Evolutionary conservation across 2,888 invertebrate genomes (phyloP).

Genomic region (Drosophila dives): DNA sequence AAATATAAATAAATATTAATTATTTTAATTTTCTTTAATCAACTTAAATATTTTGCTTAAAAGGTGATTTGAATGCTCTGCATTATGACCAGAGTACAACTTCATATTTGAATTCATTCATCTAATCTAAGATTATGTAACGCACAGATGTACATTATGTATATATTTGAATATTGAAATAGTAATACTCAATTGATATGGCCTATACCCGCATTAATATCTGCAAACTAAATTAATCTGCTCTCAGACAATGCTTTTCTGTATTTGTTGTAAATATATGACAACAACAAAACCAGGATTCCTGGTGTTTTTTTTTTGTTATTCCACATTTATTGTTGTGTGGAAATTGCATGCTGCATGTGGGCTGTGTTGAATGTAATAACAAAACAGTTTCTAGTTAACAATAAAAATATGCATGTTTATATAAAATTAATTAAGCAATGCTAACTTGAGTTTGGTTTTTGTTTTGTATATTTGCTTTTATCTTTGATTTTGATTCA

Average conservation of each 20-base stretch:
- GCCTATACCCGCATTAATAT: slow-evolving; percentile 4
- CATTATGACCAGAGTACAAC: not conserved
- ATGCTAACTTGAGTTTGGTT: slow-evolving; percentile 45
- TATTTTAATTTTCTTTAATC: not conserved
- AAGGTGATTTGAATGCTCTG: not conserved
- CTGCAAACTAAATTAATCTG: slow-evolving; percentile 11
- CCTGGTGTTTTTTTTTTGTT: slow-evolving; percentile 5
- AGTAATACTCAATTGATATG: not conserved
- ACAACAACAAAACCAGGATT: slow-evolving; percentile 1
- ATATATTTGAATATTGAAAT: not conserved
- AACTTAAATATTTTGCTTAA: not conserved
- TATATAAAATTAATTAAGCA: slow-evolving; percentile 34
- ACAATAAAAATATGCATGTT: slow-evolving; percentile 6
- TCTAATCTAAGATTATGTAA: slow-evolving; percentile 1
- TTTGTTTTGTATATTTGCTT: slow-evolving; percentile 58
- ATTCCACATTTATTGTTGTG: slow-evolving; percentile 18
- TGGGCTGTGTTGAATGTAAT: slow-evolving; percentile 27
- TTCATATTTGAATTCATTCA: not conserved
- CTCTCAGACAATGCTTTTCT: slow-evolving; percentile 1
- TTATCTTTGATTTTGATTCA: slow-evolving; percentile 50
- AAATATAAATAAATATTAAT: not conserved
- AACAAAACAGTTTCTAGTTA: slow-evolving; percentile 26
- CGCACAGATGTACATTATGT: slow-evolving; percentile 2
- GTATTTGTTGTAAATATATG: slow-evolving; percentile 2
- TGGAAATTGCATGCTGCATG: slow-evolving; percentile 34